Percentiles rank a stretch among this genome's conserved stretches.
Evolutionary conservation across 2,888 invertebrate species (phyloP).

Genomic region (Apoda limacodes): DNA sequence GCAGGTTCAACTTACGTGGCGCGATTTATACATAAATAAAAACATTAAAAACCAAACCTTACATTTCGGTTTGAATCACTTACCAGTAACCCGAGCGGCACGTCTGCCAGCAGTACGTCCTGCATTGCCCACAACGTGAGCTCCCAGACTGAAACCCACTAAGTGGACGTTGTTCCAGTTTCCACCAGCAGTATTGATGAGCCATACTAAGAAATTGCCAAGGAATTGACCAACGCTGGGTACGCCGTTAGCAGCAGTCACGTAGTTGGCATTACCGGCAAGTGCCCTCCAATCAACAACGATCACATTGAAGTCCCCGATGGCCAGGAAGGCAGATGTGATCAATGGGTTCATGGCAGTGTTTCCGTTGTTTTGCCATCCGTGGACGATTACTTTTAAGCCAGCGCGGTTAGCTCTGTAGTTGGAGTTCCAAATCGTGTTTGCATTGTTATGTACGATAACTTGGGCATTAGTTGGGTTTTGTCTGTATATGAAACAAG

Average conservation of each 20-base stretch:
- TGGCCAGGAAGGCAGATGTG: slow-evolving; percentile 29
- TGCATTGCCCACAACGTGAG: slow-evolving; percentile 37
- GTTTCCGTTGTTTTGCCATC: slow-evolving; percentile 30
- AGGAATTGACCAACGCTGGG: slow-evolving; percentile 22
- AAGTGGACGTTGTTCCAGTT: slow-evolving; percentile 34
- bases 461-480: slow-evolving; percentile 28
- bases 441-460: slow-evolving; percentile 25
- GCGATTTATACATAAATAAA: too few relatives aligned
- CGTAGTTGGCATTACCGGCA: slow-evolving; percentile 20
- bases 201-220: slow-evolving; percentile 29
- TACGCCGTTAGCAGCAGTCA: slow-evolving; percentile 18
- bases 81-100: slow-evolving; percentile 28
- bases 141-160: slow-evolving; percentile 42
- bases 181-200: slow-evolving; percentile 29
- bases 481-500: too few relatives aligned
- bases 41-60: too few relatives aligned
- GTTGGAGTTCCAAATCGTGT: slow-evolving; percentile 28
- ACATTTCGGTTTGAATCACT: too few relatives aligned
- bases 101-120: slow-evolving; percentile 26
- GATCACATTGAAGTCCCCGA: slow-evolving; percentile 31
- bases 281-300: slow-evolving; percentile 32
- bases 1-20: too few relatives aligned
- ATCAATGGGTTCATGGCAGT: slow-evolving; percentile 24
- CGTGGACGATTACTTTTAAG: slow-evolving; percentile 32
- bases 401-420: slow-evolving; percentile 25